Evolutionary conservation across 2,113 vertebrate species (phyloP), one percentile per base, ranked within the genome.

Genomic region (Romanogobio albipinnatus): DNA sequence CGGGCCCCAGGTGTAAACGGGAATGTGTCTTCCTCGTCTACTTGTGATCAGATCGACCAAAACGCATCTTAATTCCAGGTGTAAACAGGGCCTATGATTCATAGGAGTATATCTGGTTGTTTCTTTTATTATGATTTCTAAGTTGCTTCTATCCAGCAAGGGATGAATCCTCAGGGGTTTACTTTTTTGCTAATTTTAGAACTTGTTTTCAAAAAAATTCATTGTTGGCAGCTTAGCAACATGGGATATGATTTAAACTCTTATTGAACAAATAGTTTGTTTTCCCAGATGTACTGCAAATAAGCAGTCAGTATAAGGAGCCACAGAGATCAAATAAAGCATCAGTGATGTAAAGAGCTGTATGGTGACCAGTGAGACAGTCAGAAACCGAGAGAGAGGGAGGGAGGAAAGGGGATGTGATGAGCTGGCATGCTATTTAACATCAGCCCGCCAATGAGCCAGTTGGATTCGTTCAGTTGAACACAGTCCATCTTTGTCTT

Each of bases 341-440:
- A 45, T 75, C 29, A 61, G 39, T 17, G 24, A 33, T 49, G 61
- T 26, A 73, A 61, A 71, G 73, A 83, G 66, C 13, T 29, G 81
- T 64, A 70, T 19, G 47, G 64, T 84, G 68, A 76, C 76, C 82
- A 53, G 49, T 71, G 82, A 75, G 47, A 39, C 9, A n/a, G 58
- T 58, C 15, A 10, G 58, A 24, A 4, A 24, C 2, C 0, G 33
- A 39, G 15, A 19, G 8, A 68, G 66, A 19, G 14, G 14, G 4
- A 22, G 1, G 0, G 19, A 22, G 33, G 19, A 6, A 43, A 43
- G 68, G 58, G 14, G 36, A 68, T 66, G 58, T 5, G 70, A 84
- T 84, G 76, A 76, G 70, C 77, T 76, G 49, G 62, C 70, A 56
- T 70, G 70, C 51, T 86, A 59, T 81, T 87, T 80, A 84, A 73